Conservation (phyloP, 2,797 vertebrate species). For the Acridotheres tristis region DNA sequence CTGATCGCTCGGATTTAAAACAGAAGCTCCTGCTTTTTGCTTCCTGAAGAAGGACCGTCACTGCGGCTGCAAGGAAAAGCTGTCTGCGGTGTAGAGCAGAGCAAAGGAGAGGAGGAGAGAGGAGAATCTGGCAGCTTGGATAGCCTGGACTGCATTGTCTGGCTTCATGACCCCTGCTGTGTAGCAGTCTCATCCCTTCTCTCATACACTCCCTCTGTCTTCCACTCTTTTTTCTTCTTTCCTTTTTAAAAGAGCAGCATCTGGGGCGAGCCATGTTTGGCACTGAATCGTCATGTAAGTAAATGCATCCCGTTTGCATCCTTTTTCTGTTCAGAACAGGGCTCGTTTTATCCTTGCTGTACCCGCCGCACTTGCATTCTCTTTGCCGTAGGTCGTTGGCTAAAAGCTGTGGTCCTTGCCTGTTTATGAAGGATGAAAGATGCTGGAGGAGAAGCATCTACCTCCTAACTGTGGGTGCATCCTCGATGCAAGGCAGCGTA, state of each 20-base stretch:
- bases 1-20: constrained; percentile 76
- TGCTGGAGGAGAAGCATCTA: constrained; percentile 25
- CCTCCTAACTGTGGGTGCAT: constrained; percentile 36
- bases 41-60: constrained; percentile 57
- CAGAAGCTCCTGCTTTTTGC: constrained; percentile 52
- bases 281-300: constrained; percentile 99
- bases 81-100: constrained; percentile 55
- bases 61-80: constrained; percentile 66
- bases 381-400: constrained; percentile 26
- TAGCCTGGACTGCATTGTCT: constrained; percentile 91
- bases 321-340: constrained; percentile 48
- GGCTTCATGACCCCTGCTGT: constrained; percentile 94
- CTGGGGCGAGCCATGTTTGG: constrained; percentile 98
- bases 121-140: constrained; percentile 80
- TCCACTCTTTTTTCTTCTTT: constrained; percentile 64
- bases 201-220: constrained; percentile 60
- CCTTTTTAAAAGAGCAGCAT: constrained; percentile 84
- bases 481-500: background rate
- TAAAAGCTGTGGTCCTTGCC: constrained; percentile 34
- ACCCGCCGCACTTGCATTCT: background rate
- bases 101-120: constrained; percentile 65
- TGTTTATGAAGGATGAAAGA: constrained; percentile 5
- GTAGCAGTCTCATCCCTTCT: constrained; percentile 89
- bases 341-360: constrained; percentile 26
- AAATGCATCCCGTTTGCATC: constrained; percentile 74